phyloP scores from a whole-genome alignment of 2,797 vertebrate species.

The Rhyacichthys aspro region DNA sequence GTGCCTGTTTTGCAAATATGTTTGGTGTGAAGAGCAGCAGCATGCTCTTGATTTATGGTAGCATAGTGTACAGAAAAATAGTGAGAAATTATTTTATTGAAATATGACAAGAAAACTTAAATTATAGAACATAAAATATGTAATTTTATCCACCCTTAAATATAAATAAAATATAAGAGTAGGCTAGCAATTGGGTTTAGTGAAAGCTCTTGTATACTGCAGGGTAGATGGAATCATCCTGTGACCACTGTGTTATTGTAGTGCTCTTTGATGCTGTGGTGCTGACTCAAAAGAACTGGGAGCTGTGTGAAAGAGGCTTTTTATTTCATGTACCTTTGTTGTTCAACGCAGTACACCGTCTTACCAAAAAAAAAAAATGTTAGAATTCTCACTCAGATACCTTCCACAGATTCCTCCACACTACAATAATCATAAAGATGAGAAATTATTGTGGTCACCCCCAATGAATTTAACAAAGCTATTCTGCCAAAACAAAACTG shows the following conservation, averaged over 20 bases:
- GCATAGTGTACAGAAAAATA: conserved; percentile 73
- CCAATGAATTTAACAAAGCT: conserved; percentile 1
- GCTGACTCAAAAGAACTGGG: conserved; percentile 33
- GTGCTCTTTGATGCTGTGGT: conserved; percentile 65
- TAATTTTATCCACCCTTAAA: conserved; percentile 32
- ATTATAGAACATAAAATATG: conserved; percentile 38
- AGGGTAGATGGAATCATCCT: conserved; percentile 60
- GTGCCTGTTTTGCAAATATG: conserved; percentile 72
- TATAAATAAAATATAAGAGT: conserved; percentile 34
- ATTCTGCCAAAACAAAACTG: conserved; percentile 11
- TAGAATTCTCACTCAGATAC: too few relatives aligned
- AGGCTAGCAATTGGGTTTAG: conserved; percentile 34
- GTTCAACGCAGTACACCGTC: not conserved
- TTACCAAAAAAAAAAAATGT: too few relatives aligned
- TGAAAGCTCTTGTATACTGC: conserved; percentile 66
- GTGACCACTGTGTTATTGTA: conserved; percentile 68
- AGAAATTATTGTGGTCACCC: conserved; percentile 2
- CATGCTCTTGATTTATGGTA: conserved; percentile 73
- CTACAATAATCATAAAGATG: too few relatives aligned
- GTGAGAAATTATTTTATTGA: conserved; percentile 47
- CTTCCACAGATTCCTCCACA: too few relatives aligned
- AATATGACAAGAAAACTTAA: conserved; percentile 23
- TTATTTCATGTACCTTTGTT: not conserved
- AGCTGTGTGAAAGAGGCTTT: conserved; percentile 39
- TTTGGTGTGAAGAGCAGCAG: conserved; percentile 72